A percentile compares a stretch with the other conserved stretches of the same genome.
phyloP scores from a whole-genome alignment of 2,113 vertebrate species.

The Columbina picui region DNA sequence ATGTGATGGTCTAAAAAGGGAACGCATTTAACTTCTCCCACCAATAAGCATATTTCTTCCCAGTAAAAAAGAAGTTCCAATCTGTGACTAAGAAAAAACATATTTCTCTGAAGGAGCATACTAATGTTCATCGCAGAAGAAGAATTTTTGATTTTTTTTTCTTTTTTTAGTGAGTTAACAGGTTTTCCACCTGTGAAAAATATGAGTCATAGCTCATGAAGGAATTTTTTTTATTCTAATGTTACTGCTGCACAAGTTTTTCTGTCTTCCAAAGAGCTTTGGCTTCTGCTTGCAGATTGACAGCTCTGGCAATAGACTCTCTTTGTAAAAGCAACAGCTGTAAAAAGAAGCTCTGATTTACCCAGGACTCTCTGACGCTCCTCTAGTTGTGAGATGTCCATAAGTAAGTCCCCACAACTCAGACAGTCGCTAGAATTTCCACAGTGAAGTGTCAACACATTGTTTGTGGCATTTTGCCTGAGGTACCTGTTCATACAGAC shows the following conservation, averaged over 20 bases:
- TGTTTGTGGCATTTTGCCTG: accelerated
- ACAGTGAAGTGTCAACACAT: neutral
- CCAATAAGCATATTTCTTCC: neutral
- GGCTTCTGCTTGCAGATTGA: conserved; percentile 19
- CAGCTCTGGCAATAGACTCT: neutral
- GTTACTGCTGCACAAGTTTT: neutral
- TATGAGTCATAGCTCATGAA: conserved; percentile 14
- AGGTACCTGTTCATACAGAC: neutral
- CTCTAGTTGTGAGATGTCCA: neutral
- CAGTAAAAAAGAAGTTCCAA: neutral
- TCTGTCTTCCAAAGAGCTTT: conserved; percentile 1
- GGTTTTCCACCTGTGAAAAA: conserved; percentile 50
- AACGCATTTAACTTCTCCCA: neutral
- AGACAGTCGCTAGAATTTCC: neutral
- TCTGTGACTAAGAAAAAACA: neutral
- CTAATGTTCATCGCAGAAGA: neutral
- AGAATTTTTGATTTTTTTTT: neutral
- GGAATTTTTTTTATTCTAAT: neutral
- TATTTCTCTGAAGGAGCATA: neutral
- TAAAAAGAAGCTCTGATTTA: neutral
- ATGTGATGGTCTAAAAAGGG: neutral
- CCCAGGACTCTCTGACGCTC: neutral
- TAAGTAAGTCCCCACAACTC: neutral
- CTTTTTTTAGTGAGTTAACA: neutral
- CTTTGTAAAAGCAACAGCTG: neutral